Evolutionary conservation across 1,140 invertebrate species (phyloP), one percentile per base, ranked within the genome.

Genomic region (Neotoxoptera formosana): DNA sequence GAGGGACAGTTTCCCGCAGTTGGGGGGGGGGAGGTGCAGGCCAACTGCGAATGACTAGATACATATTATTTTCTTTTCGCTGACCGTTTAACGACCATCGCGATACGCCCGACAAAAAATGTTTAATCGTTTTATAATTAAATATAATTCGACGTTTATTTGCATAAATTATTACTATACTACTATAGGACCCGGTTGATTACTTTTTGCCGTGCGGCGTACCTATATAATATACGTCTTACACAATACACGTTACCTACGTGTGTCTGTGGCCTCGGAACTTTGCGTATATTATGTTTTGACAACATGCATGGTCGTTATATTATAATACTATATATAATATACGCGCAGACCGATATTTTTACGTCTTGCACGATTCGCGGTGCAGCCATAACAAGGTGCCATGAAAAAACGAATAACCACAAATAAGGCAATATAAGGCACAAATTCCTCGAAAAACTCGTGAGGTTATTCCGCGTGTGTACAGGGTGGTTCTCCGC

Each of bases 91-190:
- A 67, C 30, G 11, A 14, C 56, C 30, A 60, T 67, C n/a, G n/a
- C 60, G n/a, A n/a, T 6, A 76, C 17, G n/a, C 2, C 60, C n/a
- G 14, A 76, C 20, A 51, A 76, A 76, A 76, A 76, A 76, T 76
- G n/a, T 34, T n/a, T 76, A 76, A 76, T 76, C 60, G 60, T n/a
- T 20, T 76, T 76, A 76, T n/a, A n/a, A n/a, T 67, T 67, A 30
- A 67, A 67, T 76, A n/a, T n/a, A 34, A 76, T 76, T 76, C n/a
- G 4, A n/a, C n/a, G 30, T n/a, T 76, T n/a, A 76, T 76, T 76
- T 76, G 14, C 60, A 76, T 76, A 76, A 76, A 76, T 76, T 76
- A 76, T 34, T 76, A 76, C 60, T 76, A n/a, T n/a, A n/a, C n/a
- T n/a, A n/a, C n/a, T n/a, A n/a, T n/a, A 14, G n/a, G 30, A 76